Evolutionary conservation across 1,140 invertebrate genomes (phyloP), one percentile per base, ranked within the genome.

Genomic region (Mizuhopecten yessoensis): DNA sequence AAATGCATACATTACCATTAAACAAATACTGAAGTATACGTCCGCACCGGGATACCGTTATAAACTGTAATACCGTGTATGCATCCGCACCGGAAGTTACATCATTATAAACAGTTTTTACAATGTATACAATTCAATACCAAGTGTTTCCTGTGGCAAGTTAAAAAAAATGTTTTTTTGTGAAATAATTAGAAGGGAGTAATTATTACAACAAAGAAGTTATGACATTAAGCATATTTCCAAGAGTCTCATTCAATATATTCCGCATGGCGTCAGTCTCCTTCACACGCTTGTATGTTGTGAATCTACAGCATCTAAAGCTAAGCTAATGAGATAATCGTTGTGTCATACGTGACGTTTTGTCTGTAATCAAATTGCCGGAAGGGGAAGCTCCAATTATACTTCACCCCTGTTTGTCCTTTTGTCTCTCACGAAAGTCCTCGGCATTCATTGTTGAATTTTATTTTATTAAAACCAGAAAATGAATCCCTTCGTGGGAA

Each of bases 381-480:
- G 57, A 75, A 75, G 57, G 57, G 57, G 57, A 75, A 75, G 57
- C 3, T 5, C n/a, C 57, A 75, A 75, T 75, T 75, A 75, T n/a
- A 29, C 3, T 29, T 7, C 57, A 75, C 57, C 5, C n/a, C 57
- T 75, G 29, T 75, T 7, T 75, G 57, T 75, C 57, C 57, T 75
- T 57, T 75, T 75, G 57, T 75, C 57, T 75, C n/a, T 75, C 23
- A 0, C 23, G n/a, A 75, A 75, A 75, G 57, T 29, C 57, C n/a
- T 75, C 57, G 57, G n/a, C 57, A n/a, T n/a, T 75, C 23, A 75
- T 75, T 75, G 57, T 75, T 75, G 29, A 75, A n/a, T n/a, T n/a
- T n/a, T 75, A 75, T 75, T 7, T 75, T 75, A 75, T 75, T 75
- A 75, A 75, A 75, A 75, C 57, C 57, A 75, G 57, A 29, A 29